A percentile compares a stretch with the other conserved stretches of the same genome.
Evolutionary conservation across 2,888 invertebrate genomes (phyloP).

Genomic region (Pyrrhosoma nymphula): DNA sequence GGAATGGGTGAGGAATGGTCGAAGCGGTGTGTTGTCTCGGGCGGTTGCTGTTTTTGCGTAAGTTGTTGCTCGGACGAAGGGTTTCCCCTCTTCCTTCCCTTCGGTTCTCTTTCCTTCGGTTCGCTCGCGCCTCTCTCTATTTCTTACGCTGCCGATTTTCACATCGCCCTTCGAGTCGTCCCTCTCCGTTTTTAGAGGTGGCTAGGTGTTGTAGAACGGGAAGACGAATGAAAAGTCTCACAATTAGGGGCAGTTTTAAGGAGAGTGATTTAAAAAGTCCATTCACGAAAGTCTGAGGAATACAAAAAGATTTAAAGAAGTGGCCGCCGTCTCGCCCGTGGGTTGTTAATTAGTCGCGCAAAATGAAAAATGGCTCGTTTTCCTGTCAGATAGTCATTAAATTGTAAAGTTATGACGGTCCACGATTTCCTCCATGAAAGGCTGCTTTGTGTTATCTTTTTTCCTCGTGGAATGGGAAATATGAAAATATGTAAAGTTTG

Average conservation of each 20-base stretch:
- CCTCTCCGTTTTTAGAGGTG: too few species aligned
- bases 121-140: neutral
- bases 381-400: neutral
- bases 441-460: neutral
- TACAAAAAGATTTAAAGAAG: neutral
- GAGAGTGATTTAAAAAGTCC: neutral
- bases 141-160: too few species aligned
- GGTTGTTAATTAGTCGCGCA: neutral
- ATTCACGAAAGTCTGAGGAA: neutral
- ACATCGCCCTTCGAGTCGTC: too few species aligned
- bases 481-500: neutral
- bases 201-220: too few species aligned
- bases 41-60: constrained; percentile 51
- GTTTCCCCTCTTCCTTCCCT: neutral
- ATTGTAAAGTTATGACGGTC: neutral
- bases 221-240: neutral
- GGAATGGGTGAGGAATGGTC: constrained; percentile 37
- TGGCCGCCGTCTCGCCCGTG: neutral
- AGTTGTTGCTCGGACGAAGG: neutral
- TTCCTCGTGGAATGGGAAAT: neutral
- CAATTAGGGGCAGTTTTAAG: neutral
- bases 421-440: neutral
- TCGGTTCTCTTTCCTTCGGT: neutral
- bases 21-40: neutral
- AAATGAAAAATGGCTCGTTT: neutral